phyloP scores from a whole-genome alignment of 2,797 vertebrate genomes.

The Pristis pectinata region DNA sequence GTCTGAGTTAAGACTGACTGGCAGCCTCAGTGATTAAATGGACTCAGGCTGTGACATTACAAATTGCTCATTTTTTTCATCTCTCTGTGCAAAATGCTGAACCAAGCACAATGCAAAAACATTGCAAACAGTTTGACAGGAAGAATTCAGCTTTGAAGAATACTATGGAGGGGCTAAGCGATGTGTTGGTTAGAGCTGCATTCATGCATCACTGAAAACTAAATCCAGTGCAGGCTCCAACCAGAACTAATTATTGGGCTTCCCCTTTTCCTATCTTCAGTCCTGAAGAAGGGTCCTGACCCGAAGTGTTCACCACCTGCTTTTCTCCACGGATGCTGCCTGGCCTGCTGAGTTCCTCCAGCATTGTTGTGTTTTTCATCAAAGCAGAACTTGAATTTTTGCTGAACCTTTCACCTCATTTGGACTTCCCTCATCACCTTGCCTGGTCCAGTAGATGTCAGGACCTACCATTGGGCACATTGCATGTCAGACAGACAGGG shows the following conservation, averaged over 20 bases:
- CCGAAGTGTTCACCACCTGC: too few relatives aligned
- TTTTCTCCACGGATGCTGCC: too few relatives aligned
- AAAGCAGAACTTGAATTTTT: background rate
- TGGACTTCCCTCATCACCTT: too few relatives aligned
- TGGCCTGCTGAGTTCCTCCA: too few relatives aligned
- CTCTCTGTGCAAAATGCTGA: conserved; percentile 30
- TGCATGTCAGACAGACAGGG: background rate
- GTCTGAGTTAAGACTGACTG: background rate
- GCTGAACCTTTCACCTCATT: background rate
- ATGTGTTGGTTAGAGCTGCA: background rate
- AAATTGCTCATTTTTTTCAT: background rate
- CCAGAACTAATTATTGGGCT: too few relatives aligned
- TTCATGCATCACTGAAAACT: background rate
- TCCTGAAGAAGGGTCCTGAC: too few relatives aligned
- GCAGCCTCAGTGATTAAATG: conserved; percentile 5
- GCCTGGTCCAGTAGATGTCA: background rate
- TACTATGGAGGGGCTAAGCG: background rate
- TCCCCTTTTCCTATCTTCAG: too few relatives aligned
- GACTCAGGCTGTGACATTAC: background rate
- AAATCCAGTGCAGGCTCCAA: background rate
- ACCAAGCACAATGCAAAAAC: background rate
- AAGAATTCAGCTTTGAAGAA: background rate
- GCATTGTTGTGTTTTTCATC: too few relatives aligned
- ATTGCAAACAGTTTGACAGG: background rate
- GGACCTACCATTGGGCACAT: background rate